Evolutionary conservation across 2,113 vertebrate genomes (phyloP).

Genomic region (Ictalurus furcatus): DNA sequence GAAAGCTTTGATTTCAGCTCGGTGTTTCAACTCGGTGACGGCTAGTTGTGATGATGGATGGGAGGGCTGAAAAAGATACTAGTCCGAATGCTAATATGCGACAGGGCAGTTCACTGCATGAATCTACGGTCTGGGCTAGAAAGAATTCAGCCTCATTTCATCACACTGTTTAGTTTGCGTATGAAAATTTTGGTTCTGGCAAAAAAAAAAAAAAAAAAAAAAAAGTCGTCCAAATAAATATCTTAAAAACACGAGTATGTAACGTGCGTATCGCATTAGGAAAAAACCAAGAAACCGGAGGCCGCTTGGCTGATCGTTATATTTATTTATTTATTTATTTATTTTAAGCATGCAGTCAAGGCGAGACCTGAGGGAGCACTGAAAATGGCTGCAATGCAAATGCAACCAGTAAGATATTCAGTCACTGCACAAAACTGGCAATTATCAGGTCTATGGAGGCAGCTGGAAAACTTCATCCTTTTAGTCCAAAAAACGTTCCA

Average conservation of each 20-base stretch:
- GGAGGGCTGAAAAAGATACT: background rate
- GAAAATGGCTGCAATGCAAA: conserved; percentile 29
- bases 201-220: background rate
- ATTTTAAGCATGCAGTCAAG: background rate
- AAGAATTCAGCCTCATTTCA: background rate
- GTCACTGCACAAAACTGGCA: conserved; percentile 32
- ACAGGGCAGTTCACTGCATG: background rate
- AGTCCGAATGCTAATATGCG: background rate
- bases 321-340: background rate
- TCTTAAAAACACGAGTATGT: background rate
- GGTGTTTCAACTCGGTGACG: background rate
- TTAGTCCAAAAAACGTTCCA: conserved; percentile 12
- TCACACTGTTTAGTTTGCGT: background rate
- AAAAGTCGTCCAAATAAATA: background rate
- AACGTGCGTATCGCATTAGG: background rate
- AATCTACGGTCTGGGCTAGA: background rate
- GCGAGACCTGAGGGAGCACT: background rate
- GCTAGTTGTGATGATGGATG: background rate
- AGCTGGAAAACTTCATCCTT: conserved; percentile 10
- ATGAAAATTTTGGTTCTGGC: background rate
- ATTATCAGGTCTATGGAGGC: conserved; percentile 30
- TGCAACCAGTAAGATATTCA: conserved; percentile 26
- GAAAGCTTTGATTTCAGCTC: background rate
- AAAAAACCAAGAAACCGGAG: background rate
- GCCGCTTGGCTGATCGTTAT: background rate